Evolutionary conservation across 1,140 invertebrate genomes (phyloP), one percentile per base, ranked within the genome.

Genomic region (Colletes gigas): DNA sequence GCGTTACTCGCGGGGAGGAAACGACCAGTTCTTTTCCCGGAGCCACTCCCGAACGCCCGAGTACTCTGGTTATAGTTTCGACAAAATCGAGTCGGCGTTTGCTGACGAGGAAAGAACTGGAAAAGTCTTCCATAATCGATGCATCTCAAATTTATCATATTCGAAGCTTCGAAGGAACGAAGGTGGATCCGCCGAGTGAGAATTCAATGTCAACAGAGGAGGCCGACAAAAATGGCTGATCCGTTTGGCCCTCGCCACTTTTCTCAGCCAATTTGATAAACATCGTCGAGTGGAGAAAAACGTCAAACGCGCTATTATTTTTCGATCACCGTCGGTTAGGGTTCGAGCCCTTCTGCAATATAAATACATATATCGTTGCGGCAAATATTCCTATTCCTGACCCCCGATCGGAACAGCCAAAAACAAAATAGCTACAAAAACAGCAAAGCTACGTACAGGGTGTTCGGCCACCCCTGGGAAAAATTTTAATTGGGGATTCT

Each of bases 221-320:
- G 9, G 6, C 9, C 44, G 44, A 47, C 6, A 47, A 9, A 47
- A 47, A 47, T 30, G 3, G 0, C 10, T 10, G 59, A 9, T 30
- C 10, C 59, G n/a, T 19, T 21, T 10, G n/a, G 19, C 59, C 12
- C 0, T 60, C 59, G 15, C 6, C 14, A 8, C 8, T 8, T 9
- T 17, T 9, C 15, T 62, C 41, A 14, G 62, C 3, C 21, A 59
- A 59, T 52, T 71, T 52, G 39, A 71, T 3, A 47, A 65, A 66
- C 39, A n/a, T 66, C n/a, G 14, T 17, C 63, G 21, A 39, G 21
- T 47, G 15, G 39, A 39, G 50, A 15, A 69, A 14, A 68, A 47
- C 8, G 50, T 69, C 19, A 69, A 55, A 50, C 50, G 39, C 50
- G 4, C 15, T 72, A 60, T 72, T 72, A 72, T 72, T 72, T 60